phyloP scores from a whole-genome alignment of 2,888 invertebrate species.

The Maniola hyperantus region DNA sequence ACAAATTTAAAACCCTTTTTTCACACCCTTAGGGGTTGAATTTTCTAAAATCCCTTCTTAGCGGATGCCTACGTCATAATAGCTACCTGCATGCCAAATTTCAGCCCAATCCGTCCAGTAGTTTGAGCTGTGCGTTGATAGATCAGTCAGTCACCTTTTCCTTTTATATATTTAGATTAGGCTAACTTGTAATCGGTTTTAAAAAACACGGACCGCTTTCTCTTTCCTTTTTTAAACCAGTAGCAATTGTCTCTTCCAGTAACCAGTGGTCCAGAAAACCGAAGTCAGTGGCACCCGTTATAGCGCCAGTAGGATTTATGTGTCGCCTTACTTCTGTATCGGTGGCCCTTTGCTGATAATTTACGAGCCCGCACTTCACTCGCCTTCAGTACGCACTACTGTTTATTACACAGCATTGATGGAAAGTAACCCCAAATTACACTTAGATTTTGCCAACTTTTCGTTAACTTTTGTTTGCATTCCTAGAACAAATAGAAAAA shows the following conservation, averaged over 20 bases:
- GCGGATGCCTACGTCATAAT: no score
- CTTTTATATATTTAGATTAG: no score
- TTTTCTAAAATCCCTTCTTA: no score
- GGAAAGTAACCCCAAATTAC: conserved; percentile 19
- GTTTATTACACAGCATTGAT: conserved; percentile 34
- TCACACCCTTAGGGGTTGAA: no score
- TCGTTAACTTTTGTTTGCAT: background rate
- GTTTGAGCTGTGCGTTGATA: no score
- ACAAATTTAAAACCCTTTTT: no score
- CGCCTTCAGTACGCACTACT: conserved; percentile 31
- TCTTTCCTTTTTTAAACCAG: no score
- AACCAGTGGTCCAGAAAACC: conserved; percentile 7
- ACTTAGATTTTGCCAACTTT: background rate
- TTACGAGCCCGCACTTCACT: conserved; percentile 44
- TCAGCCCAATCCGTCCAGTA: no score
- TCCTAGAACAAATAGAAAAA: background rate
- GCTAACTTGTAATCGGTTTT: no score
- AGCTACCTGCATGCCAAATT: no score
- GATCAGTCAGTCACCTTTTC: no score
- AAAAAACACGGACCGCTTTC: no score
- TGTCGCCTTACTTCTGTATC: conserved; percentile 52
- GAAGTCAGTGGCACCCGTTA: conserved; percentile 38
- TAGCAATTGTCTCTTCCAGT: conserved; percentile 32
- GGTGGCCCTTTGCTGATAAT: conserved; percentile 52
- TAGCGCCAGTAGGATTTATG: conserved; percentile 54